phyloP scores from a whole-genome alignment of 1,140 invertebrate species.

The Campoletis sonorensis region DNA sequence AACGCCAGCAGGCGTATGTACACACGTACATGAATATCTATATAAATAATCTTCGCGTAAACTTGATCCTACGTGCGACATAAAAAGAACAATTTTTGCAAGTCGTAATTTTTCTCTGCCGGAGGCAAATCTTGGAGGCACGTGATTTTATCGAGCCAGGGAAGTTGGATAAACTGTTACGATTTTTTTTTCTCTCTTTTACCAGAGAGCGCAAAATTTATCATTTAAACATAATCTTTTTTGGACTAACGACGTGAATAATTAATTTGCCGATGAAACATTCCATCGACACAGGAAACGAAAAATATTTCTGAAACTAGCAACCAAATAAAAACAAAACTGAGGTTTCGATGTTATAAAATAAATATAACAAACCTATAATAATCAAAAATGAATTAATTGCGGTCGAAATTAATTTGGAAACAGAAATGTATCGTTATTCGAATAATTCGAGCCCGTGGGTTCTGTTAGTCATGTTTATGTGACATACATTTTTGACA shows the following conservation, averaged over 20 bases:
- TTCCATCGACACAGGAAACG: too few relatives aligned
- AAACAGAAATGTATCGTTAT: too few relatives aligned
- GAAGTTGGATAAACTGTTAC: not conserved
- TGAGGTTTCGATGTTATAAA: too few relatives aligned
- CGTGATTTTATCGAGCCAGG: slow-evolving; percentile 16
- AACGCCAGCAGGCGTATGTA: slow-evolving; percentile 28
- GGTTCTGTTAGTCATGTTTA: not conserved
- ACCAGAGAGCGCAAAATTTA: not conserved
- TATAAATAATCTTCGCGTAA: not conserved
- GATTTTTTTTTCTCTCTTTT: slow-evolving; percentile 6
- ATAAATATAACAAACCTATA: too few relatives aligned
- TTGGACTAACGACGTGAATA: too few relatives aligned
- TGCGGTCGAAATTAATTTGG: too few relatives aligned
- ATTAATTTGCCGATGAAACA: too few relatives aligned
- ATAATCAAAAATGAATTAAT: too few relatives aligned
- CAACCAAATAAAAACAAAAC: too few relatives aligned
- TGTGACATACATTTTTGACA: not conserved
- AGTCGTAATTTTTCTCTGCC: not conserved
- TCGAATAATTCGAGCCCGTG: not conserved
- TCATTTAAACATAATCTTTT: not conserved
- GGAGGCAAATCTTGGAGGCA: not conserved
- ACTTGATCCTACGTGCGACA: slow-evolving; percentile 17
- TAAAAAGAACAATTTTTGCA: slow-evolving; percentile 13
- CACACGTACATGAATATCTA: too few relatives aligned
- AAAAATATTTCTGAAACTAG: too few relatives aligned